Evolutionary conservation across 2,113 vertebrate species (phyloP), one percentile per base, ranked within the genome.

Genomic region (Saccopteryx leptura): DNA sequence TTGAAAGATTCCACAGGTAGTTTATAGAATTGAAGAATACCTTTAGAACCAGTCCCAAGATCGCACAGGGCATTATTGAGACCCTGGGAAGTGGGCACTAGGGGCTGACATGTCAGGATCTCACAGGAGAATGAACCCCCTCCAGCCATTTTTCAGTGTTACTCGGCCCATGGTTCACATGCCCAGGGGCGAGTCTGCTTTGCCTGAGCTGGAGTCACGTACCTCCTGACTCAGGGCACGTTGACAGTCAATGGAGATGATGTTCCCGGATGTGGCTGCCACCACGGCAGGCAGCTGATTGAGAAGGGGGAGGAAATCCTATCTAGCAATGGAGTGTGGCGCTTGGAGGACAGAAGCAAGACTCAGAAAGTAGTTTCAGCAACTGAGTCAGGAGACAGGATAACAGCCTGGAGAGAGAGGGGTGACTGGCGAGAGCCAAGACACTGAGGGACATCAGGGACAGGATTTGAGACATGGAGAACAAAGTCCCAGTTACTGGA

Each of bases 121-220:
- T 31, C 94, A 0, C 12, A 10, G 50, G 68, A 46, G 13, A 86
- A 21, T 2, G 23, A 17, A 5, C 63, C 13, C 1, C n/a, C 79
- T 61, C 46, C 21, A 4, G 28, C 63, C 21, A 11, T 15, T 1
- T 3, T 17, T 31, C 52, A 9, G 4, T 12, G 9, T 63, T 50
- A 0, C 26, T 69, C 1, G 0, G 24, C 23, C 18, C 21, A 9
- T 0, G 10, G 74, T 21, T 54, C 91, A 28, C 6, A 0, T 0
- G 7, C 39, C 18, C 9, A 3, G 0, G 46, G 28, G 33, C 0
- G 0, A 3, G 33, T 39, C 48, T 3, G 17, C 63, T 31, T 63
- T 39, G 7, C 54, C 48, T 48, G 54, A 56, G 48, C 23, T 28
- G 1, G 21, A 23, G 14, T 74, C 75, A 0, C 7, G 48, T 26